Conservation (phyloP, 1,140 invertebrate species). For the Belonocnema kinseyi region DNA sequence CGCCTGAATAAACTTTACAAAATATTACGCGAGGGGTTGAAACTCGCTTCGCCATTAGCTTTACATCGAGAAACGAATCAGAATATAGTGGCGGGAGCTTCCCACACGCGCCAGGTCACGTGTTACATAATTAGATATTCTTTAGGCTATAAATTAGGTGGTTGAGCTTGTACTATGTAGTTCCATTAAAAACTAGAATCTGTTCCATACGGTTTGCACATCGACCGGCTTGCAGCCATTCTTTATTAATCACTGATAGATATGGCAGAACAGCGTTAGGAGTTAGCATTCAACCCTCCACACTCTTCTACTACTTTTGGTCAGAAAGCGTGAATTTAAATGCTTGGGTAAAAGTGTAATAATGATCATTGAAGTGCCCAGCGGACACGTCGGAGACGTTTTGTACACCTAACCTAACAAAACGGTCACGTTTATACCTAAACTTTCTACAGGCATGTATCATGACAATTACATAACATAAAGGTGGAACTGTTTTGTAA, state of each 20-base stretch:
- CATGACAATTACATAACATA: too few species aligned
- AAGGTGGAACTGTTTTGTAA: too few species aligned
- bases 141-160: conserved; percentile 69
- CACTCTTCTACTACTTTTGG: conserved; percentile 32
- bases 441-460: too few species aligned
- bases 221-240: background rate
- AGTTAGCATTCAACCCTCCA: conserved; percentile 51
- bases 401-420: too few species aligned
- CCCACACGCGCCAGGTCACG: conserved; percentile 72
- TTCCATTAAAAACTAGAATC: conserved; percentile 55
- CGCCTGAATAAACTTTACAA: conserved; percentile 71
- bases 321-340: conserved; percentile 38
- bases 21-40: conserved; percentile 69
- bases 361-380: background rate
- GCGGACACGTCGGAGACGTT: too few species aligned
- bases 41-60: conserved; percentile 57
- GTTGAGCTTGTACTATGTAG: conserved; percentile 50
- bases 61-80: conserved; percentile 68
- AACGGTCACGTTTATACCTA: too few species aligned
- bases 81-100: conserved; percentile 72
- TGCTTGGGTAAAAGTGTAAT: background rate
- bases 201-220: background rate
- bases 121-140: conserved; percentile 75
- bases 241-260: conserved; percentile 49
- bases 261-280: conserved; percentile 69